Percentiles rank a stretch among this genome's conserved stretches.
These are phyloP conservation scores for Neoascia interrupta DNA, from an alignment of 2,888 invertebrate species.

Conservation along the genomic window DNA sequence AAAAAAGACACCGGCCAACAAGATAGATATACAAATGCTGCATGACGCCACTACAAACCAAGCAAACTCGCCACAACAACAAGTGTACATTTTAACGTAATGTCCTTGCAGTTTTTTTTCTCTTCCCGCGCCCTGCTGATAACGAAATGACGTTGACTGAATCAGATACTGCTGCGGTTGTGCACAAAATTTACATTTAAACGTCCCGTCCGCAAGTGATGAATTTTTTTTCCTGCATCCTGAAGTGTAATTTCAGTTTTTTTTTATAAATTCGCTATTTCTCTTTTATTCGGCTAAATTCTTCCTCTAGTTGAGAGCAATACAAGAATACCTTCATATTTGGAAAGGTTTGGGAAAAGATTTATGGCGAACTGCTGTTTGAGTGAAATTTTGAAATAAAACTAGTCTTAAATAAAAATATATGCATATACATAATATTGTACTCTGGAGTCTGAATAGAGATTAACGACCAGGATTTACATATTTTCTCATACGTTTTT, in stretches of 20 bases:
- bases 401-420: constrained; percentile 5
- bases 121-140: constrained; percentile 38
- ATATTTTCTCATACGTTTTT: background rate
- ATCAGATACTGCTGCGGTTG: constrained; percentile 35
- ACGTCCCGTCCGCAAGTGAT: constrained; percentile 58
- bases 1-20: background rate
- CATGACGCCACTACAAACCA: constrained; percentile 5
- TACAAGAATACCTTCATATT: constrained; percentile 48
- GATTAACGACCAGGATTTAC: constrained; percentile 6
- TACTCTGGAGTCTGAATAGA: constrained; percentile 4
- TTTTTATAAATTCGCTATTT: background rate
- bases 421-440: constrained; percentile 12
- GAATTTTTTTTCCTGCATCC: constrained; percentile 31
- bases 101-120: constrained; percentile 43
- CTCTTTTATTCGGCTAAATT: background rate
- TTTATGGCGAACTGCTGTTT: constrained; percentile 62
- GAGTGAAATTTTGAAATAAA: constrained; percentile 56
- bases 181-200: constrained; percentile 62
- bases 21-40: constrained; percentile 29
- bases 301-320: constrained; percentile 16
- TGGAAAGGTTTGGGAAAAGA: constrained; percentile 41
- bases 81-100: constrained; percentile 50
- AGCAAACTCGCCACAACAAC: background rate
- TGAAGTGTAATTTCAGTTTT: constrained; percentile 42
- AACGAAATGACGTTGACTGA: constrained; percentile 22